phyloP scores from a whole-genome alignment of 2,797 vertebrate species.

The Paratrypauchen microcephalus region DNA sequence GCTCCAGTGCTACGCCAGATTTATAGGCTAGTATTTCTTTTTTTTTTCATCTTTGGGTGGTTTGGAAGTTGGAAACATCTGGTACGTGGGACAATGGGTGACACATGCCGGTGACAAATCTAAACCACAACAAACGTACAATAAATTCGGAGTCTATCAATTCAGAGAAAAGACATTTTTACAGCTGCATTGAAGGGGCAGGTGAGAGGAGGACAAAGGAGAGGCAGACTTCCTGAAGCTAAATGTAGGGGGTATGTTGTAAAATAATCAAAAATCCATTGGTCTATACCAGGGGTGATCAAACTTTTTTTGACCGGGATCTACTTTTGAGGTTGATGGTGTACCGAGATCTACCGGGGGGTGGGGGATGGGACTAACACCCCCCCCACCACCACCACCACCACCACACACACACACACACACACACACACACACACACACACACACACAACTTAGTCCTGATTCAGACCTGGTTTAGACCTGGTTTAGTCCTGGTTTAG shows the following conservation, averaged over 20 bases:
- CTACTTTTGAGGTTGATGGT: too few species aligned
- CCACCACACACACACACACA: too few species aligned
- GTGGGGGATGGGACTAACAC: too few species aligned
- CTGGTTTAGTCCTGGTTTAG: too few species aligned
- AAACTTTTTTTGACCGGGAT: too few species aligned
- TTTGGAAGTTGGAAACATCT: slow-evolving; percentile 64
- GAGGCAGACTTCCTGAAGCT: not conserved
- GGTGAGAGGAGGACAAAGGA: slow-evolving; percentile 18
- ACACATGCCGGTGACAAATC: slow-evolving; percentile 43
- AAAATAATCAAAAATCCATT: not conserved
- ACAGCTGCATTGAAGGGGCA: slow-evolving; percentile 7
- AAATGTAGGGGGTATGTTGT: slow-evolving; percentile 1
- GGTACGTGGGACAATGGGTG: slow-evolving; percentile 50
- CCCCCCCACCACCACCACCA: too few species aligned
- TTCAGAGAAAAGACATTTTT: slow-evolving; percentile 25
- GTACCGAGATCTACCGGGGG: too few species aligned
- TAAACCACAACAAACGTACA: slow-evolving; percentile 33
- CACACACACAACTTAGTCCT: too few species aligned
- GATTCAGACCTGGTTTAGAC: too few species aligned
- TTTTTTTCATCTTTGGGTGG: slow-evolving; percentile 52
- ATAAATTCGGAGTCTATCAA: slow-evolving; percentile 16
- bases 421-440: too few species aligned
- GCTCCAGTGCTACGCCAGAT: slow-evolving; percentile 40
- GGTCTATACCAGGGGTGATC: too few species aligned
- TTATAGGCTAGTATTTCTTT: slow-evolving; percentile 47